Base-by-base conservation (phyloP, 2,797 vertebrate genomes). In the Muscicapa striata region DNA sequence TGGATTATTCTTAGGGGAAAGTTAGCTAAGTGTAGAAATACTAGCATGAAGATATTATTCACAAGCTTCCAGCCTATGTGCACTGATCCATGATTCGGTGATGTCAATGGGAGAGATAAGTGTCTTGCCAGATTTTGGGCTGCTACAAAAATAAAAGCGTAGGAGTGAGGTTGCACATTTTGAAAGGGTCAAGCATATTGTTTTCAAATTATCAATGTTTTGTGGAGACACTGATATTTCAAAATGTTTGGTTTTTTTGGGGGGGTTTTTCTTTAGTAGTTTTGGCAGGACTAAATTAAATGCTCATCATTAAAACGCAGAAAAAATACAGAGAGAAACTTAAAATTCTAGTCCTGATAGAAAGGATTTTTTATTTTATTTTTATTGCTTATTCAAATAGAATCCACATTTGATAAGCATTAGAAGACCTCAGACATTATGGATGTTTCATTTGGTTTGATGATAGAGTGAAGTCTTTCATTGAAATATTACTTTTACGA, bases 81-180 rank as follows among this genome's bases (percentile, higher is more conserved):
- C 70, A 30, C 74, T 82, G 67, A 87, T 78, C 84, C 63, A 52
- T 49, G 66, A 75, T 81, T 83, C 87, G 86, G 63, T 91, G 79
- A 93, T 86, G 92, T 79, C 91, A 96, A 18, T 46, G 30, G 51
- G 43, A 94, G 58, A 88, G 66, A 80, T 46, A 64, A 77, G 67
- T 5, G 27, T 54, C 85, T 89, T 86, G 85, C 62, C 87, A 88
- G 59, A 96, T 91, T 94, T 81, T 52, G 69, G 66, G 59, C 63
- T 81, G 83, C 70, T 89, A 69, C 68, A 94, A 90, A 95, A 96
- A 94, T 89, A 91, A 86, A 95, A 90, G 74, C 2, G 40, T 59
- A 86, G 70, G 84, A 94, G 63, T 82, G 83, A 91, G 36, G 55
- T 52, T 67, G 79, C 40, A 86, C 63, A 69, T 91, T 86, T 79